Conservation (phyloP, 2,888 invertebrate species). For the Sminthurides aquaticus region DNA sequence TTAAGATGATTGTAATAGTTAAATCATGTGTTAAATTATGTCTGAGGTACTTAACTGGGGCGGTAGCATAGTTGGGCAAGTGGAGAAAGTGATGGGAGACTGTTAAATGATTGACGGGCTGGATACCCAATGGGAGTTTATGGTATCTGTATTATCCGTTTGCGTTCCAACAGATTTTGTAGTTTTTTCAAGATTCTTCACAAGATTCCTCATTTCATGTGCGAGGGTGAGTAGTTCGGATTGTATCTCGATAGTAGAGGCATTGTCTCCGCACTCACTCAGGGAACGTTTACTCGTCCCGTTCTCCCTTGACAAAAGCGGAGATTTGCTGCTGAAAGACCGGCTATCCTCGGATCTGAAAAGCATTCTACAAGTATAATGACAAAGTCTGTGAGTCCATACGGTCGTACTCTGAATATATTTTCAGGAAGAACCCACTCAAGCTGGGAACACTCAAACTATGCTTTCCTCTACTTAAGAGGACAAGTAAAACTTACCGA, state of each 20-base stretch:
- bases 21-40: too few species aligned
- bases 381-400: too few species aligned
- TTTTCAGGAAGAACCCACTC: too few species aligned
- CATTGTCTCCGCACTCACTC: conserved; percentile 40
- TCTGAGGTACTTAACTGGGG: too few species aligned
- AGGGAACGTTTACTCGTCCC: conserved; percentile 42
- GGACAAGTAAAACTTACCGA: conserved; percentile 38
- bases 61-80: too few species aligned
- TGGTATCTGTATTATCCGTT: conserved; percentile 29
- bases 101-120: conserved; percentile 42
- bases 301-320: conserved; percentile 42
- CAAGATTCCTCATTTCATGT: conserved; percentile 42
- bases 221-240: conserved; percentile 42
- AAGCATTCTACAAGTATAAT: conserved; percentile 5
- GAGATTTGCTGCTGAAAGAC: conserved; percentile 44
- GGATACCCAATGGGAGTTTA: conserved; percentile 38
- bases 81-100: not conserved
- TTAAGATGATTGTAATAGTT: too few species aligned
- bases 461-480: too few species aligned
- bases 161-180: conserved; percentile 38
- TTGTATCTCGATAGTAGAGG: conserved; percentile 41
- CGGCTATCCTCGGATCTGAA: conserved; percentile 41
- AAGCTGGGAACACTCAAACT: too few species aligned
- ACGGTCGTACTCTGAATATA: too few species aligned
- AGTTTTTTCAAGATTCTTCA: conserved; percentile 41